A percentile compares a stretch with the other conserved stretches of the same genome.
phyloP scores from a whole-genome alignment of 2,797 vertebrate species.

The Sardinella longiceps region DNA sequence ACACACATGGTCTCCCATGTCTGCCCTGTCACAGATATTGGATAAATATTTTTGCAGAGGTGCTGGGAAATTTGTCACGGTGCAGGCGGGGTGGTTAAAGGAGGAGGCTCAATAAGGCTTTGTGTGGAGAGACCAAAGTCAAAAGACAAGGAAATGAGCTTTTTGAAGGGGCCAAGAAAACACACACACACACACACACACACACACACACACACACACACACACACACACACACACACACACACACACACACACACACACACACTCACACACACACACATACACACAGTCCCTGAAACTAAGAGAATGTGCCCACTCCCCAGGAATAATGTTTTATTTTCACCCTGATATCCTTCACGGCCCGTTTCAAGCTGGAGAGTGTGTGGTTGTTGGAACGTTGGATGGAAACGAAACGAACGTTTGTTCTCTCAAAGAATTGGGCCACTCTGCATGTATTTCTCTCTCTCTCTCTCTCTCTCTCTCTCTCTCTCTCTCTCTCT shows the following conservation, averaged over 20 bases:
- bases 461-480: not conserved
- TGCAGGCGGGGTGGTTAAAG: not conserved
- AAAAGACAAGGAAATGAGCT: conserved; percentile 36
- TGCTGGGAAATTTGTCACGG: conserved; percentile 43
- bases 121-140: conserved; percentile 31
- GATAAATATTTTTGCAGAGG: conserved; percentile 47
- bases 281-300: not conserved
- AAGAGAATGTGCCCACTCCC: not conserved
- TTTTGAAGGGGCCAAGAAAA: conserved; percentile 25
- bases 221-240: not conserved
- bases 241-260: too few species aligned
- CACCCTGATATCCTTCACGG: conserved; percentile 22
- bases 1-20: conserved; percentile 32
- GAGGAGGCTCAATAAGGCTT: conserved; percentile 39
- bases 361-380: not conserved
- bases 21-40: conserved; percentile 49
- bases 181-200: not conserved
- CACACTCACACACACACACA: too few species aligned
- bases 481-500: not conserved
- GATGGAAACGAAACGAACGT: conserved; percentile 34
- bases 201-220: too few species aligned
- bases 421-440: conserved; percentile 16
- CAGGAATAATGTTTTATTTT: conserved; percentile 28
- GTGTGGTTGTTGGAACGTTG: conserved; percentile 4
- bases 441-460: not conserved